Evolutionary conservation across 2,113 vertebrate species (phyloP).

Genomic region (Elgaria multicarinata): DNA sequence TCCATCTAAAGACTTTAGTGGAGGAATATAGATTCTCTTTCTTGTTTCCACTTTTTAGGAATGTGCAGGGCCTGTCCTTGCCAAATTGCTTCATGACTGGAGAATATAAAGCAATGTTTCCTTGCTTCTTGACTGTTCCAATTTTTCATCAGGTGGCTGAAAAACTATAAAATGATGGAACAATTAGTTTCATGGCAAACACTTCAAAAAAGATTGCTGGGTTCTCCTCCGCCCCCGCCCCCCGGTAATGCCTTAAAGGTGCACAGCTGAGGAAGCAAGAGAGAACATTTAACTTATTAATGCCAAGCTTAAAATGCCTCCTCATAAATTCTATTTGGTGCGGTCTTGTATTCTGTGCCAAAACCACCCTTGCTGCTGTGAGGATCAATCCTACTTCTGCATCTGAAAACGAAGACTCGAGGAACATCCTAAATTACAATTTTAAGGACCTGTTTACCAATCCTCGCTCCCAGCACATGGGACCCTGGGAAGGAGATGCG

Average conservation of each 20-base stretch:
- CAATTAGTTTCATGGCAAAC: constrained; percentile 27
- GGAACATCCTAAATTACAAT: background rate
- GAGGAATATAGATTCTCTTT: background rate
- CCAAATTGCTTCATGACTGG: background rate
- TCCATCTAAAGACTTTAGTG: background rate
- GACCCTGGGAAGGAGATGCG: background rate
- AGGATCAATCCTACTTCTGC: background rate
- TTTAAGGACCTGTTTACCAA: background rate
- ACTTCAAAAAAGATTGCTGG: background rate
- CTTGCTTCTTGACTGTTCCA: accelerated
- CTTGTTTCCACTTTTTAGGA: background rate
- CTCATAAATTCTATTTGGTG: background rate
- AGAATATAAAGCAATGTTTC: background rate
- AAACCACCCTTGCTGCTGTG: constrained; percentile 2
- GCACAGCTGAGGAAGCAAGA: background rate
- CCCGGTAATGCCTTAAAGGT: background rate
- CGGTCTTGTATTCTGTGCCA: background rate
- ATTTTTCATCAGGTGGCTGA: background rate
- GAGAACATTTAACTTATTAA: background rate
- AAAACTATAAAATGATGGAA: constrained; percentile 13
- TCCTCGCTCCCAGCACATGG: background rate
- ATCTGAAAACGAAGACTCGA: background rate
- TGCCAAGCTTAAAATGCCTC: background rate
- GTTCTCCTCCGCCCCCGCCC: accelerated
- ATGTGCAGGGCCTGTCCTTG: background rate